Conservation (phyloP, 1,140 invertebrate species). For the Drosophila sturtevanti region DNA sequence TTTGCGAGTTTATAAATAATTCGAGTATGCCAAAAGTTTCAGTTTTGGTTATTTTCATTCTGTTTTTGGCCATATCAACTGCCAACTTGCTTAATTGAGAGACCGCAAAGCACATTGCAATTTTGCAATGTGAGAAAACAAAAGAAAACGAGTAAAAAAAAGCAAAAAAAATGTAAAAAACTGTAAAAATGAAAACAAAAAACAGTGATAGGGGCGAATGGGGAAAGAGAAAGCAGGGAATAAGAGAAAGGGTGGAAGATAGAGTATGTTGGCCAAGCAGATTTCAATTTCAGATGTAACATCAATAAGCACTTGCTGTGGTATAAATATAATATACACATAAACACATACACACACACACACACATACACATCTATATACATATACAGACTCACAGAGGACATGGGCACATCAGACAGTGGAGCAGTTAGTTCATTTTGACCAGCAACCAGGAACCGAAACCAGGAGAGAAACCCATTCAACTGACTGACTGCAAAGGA, state of each 20-base stretch:
- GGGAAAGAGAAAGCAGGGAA: too few relatives aligned
- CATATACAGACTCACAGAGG: not conserved
- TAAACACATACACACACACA: slow-evolving; percentile 37
- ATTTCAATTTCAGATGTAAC: slow-evolving; percentile 79
- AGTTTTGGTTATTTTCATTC: slow-evolving; percentile 20
- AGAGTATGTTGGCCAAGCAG: slow-evolving; percentile 32
- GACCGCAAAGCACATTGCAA: slow-evolving; percentile 53
- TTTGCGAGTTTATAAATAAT: slow-evolving; percentile 52
- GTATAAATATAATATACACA: slow-evolving; percentile 73
- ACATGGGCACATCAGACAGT: slow-evolving; percentile 42
- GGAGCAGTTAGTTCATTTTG: slow-evolving; percentile 22
- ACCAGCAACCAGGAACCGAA: slow-evolving; percentile 7
- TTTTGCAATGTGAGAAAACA: slow-evolving; percentile 26
- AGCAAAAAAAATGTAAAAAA: slow-evolving; percentile 30
- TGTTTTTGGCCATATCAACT: slow-evolving; percentile 32
- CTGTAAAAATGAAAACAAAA: slow-evolving; percentile 39
- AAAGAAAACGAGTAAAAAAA: slow-evolving; percentile 41
- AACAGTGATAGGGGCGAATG: too few relatives aligned
- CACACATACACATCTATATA: slow-evolving; percentile 1
- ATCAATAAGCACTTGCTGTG: slow-evolving; percentile 75
- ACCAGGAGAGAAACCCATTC: slow-evolving; percentile 15
- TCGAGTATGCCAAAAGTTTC: slow-evolving; percentile 33
- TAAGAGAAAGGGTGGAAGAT: too few relatives aligned
- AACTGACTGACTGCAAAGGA: slow-evolving; percentile 61
- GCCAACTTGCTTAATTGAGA: slow-evolving; percentile 69